Evolutionary conservation across 2,797 vertebrate genomes (phyloP), one percentile per base, ranked within the genome.

Genomic region (Esox lucius): DNA sequence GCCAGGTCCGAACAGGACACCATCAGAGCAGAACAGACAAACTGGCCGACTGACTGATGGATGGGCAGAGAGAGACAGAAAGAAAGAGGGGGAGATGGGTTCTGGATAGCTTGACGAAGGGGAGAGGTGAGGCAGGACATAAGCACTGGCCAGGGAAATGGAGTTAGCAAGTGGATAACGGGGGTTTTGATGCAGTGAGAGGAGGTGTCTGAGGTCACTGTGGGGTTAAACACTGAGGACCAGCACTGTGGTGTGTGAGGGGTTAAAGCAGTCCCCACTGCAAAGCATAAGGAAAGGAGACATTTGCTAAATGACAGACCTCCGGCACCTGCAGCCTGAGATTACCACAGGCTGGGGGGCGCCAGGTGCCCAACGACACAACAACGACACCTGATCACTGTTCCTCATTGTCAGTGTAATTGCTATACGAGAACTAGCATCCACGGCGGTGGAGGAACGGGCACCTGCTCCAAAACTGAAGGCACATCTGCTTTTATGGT

Each of bases 1-100:
- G 87, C 87, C 73, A 66, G 80, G 78, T 70, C 76, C 68, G 75
- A 74, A 77, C 75, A 82, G 80, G 88, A 81, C 82, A 64, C 72
- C 76, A 62, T 1, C 19, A 1, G 56, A 24, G 56, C 56, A 42
- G 35, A 42, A n/a, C 17, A n/a, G 69, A 71, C 49, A 19, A 11
- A 17, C 4, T 31, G 17, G 73, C 80, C 78, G 28, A 31, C 28
- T 77, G 75, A 78, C 76, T n/a, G 33, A 33, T 19, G 11, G 28
- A 56, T 28, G 19, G 84, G 75, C 39, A 79, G 88, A 88, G 75
- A 86, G 89, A 86, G 83, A 82, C 86, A 61, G 66, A 81, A 73
- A 46, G 53, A 73, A 64, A 80, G 75, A 76, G 85, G 79, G 69
- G 48, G 15, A 33, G 49, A 12, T 19, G 13, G 62, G 24, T 28